phyloP scores from a whole-genome alignment of 1,140 invertebrate genomes.

The Stegodyphus dumicola region DNA sequence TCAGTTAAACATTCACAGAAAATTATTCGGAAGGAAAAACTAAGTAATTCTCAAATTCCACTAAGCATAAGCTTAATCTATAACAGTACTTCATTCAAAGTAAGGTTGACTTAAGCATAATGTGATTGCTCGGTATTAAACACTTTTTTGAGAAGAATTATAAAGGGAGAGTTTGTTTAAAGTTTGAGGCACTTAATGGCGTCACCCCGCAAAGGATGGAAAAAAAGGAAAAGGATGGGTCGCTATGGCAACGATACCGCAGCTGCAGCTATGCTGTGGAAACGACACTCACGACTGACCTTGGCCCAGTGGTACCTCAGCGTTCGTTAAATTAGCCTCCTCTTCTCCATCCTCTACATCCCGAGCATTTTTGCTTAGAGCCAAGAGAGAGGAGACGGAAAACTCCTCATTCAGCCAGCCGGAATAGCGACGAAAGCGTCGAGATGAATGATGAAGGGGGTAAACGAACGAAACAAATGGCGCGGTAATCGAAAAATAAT shows the following conservation, averaged over 20 bases:
- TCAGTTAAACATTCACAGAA: no score
- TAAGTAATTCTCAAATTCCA: no score
- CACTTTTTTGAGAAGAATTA: no score
- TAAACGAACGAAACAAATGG: constrained; percentile 4
- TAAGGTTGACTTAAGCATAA: no score
- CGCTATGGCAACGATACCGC: constrained; percentile 42
- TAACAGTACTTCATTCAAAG: no score
- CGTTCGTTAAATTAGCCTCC: constrained; percentile 17
- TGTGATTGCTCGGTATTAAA: no score
- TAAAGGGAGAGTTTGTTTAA: no score
- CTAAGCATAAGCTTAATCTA: no score
- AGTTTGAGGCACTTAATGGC: not conserved
- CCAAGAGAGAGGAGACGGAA: not conserved
- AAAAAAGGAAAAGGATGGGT: constrained; percentile 26
- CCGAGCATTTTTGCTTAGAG: not conserved
- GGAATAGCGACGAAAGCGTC: not conserved
- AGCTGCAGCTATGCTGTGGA: constrained; percentile 15
- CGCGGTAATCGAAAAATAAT: constrained; percentile 17
- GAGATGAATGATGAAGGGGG: not conserved
- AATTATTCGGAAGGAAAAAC: no score
- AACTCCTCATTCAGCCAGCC: not conserved
- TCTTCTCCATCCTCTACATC: not conserved
- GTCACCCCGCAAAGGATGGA: constrained; percentile 26
- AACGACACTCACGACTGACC: constrained; percentile 50
- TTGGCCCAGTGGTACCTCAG: constrained; percentile 46